Evolutionary conservation across 1,140 invertebrate genomes (phyloP), one percentile per base, ranked within the genome.

Genomic region (Diplogasteroides magnus): DNA sequence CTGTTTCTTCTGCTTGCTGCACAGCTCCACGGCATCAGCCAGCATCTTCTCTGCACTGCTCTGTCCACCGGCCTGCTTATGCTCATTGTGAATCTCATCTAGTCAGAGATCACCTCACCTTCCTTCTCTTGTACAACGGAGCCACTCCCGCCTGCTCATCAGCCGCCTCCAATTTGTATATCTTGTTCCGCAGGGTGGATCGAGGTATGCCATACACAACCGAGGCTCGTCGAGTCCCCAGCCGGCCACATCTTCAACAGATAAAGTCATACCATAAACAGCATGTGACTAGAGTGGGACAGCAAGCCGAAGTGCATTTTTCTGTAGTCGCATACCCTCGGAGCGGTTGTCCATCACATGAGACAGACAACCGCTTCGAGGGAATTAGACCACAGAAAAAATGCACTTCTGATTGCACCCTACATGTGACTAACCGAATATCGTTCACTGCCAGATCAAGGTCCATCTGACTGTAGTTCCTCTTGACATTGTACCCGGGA

Each of bases 171-270:
- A 92, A 85, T 83, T 93, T 94, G 86, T 91, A 94, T 26, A 89
- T 87, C 86, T 97, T 97, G 85, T 96, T 96, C 57, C 93, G 87
- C 3, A 97, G 87, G 1, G 93, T 96, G 65, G 93, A 95, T 65
- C 94, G 87, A 2, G 94, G 94, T 82, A 97, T 94, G 68, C 93
- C 92, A 83, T 97, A 97, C 72, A 95, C 90, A 31, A 92, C 91
- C 37, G 94, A 91, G 0, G 93, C 93, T 70, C 94, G 87, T 32
- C 93, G 85, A 1, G 92, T 94, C 61, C 92, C 93, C 68, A 97
- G 86, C 82, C 92, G 91, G 2, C 92, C 93, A 80, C 89, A 90
- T 82, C 93, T 90, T n/a, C n/a, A n/a, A n/a, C n/a, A n/a, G n/a
- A n/a, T n/a, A n/a, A n/a, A n/a, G n/a, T n/a, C n/a, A n/a, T n/a